Percentiles rank a stretch among this genome's conserved stretches.
Conservation (phyloP, 1,140 invertebrate species). For the Helicoverpa armigera region DNA sequence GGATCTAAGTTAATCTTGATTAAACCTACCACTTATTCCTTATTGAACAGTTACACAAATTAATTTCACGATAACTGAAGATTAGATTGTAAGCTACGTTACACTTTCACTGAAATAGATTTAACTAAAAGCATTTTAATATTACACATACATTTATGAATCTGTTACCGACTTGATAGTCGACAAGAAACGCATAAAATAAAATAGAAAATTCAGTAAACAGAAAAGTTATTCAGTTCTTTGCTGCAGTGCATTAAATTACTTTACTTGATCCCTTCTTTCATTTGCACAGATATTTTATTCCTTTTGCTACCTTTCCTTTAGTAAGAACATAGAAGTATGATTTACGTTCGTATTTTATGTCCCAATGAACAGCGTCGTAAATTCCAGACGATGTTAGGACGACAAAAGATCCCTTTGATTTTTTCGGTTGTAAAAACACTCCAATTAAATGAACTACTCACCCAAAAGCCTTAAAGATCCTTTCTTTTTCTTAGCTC, state of each 20-base stretch:
- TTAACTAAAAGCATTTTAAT: not conserved
- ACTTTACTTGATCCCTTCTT: not conserved
- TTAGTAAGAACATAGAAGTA: not conserved
- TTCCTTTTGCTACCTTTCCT: not conserved
- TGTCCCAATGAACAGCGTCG: slow-evolving; percentile 5
- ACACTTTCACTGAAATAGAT: not conserved
- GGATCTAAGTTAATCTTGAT: slow-evolving; percentile 14
- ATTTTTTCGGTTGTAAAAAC: slow-evolving; percentile 37
- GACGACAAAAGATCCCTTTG: slow-evolving; percentile 23
- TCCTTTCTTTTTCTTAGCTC: slow-evolving; percentile 77
- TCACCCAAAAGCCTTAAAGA: slow-evolving; percentile 70
- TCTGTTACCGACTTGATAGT: too few relatives aligned
- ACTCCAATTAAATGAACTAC: slow-evolving; percentile 51
- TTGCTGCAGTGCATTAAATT: not conserved
- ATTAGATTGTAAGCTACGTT: not conserved
- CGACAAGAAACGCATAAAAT: not conserved
- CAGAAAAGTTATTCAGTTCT: slow-evolving; percentile 1
- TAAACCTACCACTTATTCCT: not conserved
- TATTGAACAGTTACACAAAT: not conserved
- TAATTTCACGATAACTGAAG: slow-evolving; percentile 16
- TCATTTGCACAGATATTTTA: slow-evolving; percentile 6
- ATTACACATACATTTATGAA: too few relatives aligned
- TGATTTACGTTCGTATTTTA: slow-evolving; percentile 27
- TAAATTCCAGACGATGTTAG: slow-evolving; percentile 9
- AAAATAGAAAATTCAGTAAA: not conserved